A percentile compares a stretch with the other conserved stretches of the same genome.
Evolutionary conservation across 1,140 invertebrate genomes (phyloP).

Genomic region (Alviniconcha marisindica): DNA sequence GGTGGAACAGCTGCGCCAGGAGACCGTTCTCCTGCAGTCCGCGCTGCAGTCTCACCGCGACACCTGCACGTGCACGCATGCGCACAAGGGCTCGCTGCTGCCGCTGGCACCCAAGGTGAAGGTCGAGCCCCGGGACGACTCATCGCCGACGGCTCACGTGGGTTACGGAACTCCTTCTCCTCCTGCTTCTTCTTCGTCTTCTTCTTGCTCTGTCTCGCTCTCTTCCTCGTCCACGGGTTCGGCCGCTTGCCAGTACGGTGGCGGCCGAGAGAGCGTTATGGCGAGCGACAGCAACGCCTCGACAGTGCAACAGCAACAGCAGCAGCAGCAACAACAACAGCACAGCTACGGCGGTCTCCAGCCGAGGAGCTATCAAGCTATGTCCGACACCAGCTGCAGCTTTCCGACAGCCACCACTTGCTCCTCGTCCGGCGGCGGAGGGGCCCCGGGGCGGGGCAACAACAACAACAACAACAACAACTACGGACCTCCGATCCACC

Average conservation of each 20-base stretch:
- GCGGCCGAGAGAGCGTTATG: too few relatives aligned
- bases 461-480: too few relatives aligned
- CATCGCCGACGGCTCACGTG: too few relatives aligned
- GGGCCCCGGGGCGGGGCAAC: too few relatives aligned
- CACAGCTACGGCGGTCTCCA: too few relatives aligned
- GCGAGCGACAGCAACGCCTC: not conserved
- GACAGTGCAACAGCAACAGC: not conserved
- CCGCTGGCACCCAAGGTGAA: not conserved
- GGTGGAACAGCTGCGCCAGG: conserved; percentile 20
- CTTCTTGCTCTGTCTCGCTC: not conserved
- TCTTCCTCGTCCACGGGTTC: too few relatives aligned
- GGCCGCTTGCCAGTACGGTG: not conserved
- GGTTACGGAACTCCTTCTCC: not conserved
- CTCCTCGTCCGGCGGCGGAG: too few relatives aligned
- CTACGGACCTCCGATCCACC: too few relatives aligned
- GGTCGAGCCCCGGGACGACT: conserved; percentile 1
- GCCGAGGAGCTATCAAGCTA: too few relatives aligned
- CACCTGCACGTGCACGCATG: conserved; percentile 27
- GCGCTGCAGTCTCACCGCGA: conserved; percentile 9
- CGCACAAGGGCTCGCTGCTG: not conserved
- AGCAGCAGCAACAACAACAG: not conserved
- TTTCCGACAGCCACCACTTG: too few relatives aligned
- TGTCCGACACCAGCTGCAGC: too few relatives aligned
- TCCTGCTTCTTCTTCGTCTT: not conserved
- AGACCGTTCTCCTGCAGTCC: conserved; percentile 11